These are phyloP conservation scores for Ellobium chinense DNA, from an alignment of 2,888 invertebrate genomes.

Conservation along the genomic window DNA sequence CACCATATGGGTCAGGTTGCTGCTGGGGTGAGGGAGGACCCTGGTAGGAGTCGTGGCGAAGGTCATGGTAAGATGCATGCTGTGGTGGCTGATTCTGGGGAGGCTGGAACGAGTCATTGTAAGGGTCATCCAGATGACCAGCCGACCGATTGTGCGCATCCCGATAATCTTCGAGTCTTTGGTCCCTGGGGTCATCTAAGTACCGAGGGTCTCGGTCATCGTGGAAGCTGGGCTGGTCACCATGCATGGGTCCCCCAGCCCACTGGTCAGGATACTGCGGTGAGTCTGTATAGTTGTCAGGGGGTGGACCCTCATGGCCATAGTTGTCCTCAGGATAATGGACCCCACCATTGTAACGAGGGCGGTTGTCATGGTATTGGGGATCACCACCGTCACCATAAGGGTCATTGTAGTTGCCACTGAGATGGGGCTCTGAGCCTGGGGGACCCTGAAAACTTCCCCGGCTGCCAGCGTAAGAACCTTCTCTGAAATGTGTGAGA, in stretches of 20 bases:
- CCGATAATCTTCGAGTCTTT: conserved; percentile 21
- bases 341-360: conserved; percentile 46
- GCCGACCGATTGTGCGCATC: conserved; percentile 9
- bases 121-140: conserved; percentile 26
- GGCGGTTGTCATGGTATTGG: conserved; percentile 26
- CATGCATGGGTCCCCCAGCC: conserved; percentile 43
- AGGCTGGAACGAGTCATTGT: conserved; percentile 26
- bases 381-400: conserved; percentile 23
- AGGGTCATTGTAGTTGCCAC: conserved; percentile 45
- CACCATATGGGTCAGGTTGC: conserved; percentile 47
- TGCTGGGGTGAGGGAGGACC: conserved; percentile 44
- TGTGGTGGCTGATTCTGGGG: conserved; percentile 13
- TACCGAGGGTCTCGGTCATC: conserved; percentile 23
- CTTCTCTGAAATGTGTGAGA: conserved; percentile 34
- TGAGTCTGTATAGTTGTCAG: conserved; percentile 42
- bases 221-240: conserved; percentile 49
- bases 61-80: conserved; percentile 32
- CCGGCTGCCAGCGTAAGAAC: conserved; percentile 48
- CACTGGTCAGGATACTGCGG: neutral
- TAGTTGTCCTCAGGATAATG: conserved; percentile 55
- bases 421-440: conserved; percentile 12
- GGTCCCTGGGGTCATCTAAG: neutral
- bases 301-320: conserved; percentile 20
- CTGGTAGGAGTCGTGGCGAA: conserved; percentile 45
- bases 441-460: conserved; percentile 49